Percentiles rank a stretch among this genome's conserved stretches.
These are phyloP conservation scores for Melanostigma gelatinosum DNA, from an alignment of 2,113 vertebrate species.

Conservation along the genomic window DNA sequence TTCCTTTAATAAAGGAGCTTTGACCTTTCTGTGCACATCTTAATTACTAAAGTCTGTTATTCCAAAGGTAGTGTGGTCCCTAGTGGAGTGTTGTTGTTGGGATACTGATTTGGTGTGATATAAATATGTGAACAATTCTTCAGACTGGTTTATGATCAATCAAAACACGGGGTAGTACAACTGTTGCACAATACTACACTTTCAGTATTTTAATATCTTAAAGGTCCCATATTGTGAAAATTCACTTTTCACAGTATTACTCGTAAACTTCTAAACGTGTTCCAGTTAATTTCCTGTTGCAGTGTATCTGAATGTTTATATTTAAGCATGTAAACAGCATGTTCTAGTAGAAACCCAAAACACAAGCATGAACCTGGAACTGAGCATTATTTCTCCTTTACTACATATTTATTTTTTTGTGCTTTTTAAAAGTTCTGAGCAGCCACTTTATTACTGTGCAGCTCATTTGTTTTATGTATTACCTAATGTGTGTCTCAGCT, in stretches of 20 bases:
- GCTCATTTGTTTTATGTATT: not conserved
- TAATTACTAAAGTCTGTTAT: slow-evolving; percentile 23
- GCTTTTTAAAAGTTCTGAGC: not conserved
- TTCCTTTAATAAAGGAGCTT: slow-evolving; percentile 92
- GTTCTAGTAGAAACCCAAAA: too few species aligned
- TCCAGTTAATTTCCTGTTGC: not conserved
- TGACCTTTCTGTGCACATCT: slow-evolving; percentile 83
- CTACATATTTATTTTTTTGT: too few species aligned
- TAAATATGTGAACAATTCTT: not conserved
- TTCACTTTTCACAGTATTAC: not conserved
- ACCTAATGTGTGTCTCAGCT: not conserved
- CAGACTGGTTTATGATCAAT: not conserved
- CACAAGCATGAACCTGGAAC: too few species aligned
- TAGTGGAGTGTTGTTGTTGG: not conserved
- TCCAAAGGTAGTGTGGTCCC: not conserved
- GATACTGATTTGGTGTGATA: not conserved
- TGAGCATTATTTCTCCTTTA: too few species aligned
- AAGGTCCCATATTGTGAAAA: not conserved
- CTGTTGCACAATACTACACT: not conserved
- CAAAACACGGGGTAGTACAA: not conserved
- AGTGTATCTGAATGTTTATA: not conserved
- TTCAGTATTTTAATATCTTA: not conserved
- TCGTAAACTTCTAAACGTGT: not conserved
- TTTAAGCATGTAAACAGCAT: too few species aligned
- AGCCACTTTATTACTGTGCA: not conserved